Evolutionary conservation across 2,797 vertebrate species (phyloP).

Genomic region (Hozukius guyotensis): DNA sequence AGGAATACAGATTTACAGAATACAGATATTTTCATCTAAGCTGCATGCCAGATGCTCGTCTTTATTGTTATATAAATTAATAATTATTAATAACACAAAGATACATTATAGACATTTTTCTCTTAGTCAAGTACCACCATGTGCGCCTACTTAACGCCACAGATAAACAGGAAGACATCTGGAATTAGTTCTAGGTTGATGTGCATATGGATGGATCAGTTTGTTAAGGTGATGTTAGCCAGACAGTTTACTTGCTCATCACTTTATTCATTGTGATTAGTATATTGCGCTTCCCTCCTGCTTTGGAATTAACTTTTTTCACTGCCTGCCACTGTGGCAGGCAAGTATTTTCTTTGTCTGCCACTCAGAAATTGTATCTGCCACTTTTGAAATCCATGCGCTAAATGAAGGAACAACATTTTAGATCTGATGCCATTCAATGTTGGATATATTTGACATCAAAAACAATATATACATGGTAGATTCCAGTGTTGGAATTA

Average conservation of each 20-base stretch:
- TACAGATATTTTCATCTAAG: neutral
- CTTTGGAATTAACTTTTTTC: too few relatives aligned
- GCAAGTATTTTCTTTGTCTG: too few relatives aligned
- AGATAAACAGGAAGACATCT: neutral
- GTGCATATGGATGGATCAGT: neutral
- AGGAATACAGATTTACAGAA: neutral
- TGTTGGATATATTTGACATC: too few relatives aligned
- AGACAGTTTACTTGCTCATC: neutral
- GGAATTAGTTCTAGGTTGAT: neutral
- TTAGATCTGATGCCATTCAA: too few relatives aligned
- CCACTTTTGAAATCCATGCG: too few relatives aligned
- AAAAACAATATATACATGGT: too few relatives aligned
- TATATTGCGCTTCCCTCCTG: too few relatives aligned
- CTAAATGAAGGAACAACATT: fast-evolving
- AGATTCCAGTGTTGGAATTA: too few relatives aligned
- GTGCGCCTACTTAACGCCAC: neutral
- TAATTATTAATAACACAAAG: neutral
- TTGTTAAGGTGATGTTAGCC: too few relatives aligned
- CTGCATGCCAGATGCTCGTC: neutral
- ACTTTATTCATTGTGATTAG: too few relatives aligned
- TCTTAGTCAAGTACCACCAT: neutral
- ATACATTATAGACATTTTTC: neutral
- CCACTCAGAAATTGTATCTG: too few relatives aligned
- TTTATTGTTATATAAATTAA: neutral
- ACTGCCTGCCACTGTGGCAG: too few relatives aligned